phyloP scores from a whole-genome alignment of 2,113 vertebrate genomes.

The Dasyornis broadbenti region DNA sequence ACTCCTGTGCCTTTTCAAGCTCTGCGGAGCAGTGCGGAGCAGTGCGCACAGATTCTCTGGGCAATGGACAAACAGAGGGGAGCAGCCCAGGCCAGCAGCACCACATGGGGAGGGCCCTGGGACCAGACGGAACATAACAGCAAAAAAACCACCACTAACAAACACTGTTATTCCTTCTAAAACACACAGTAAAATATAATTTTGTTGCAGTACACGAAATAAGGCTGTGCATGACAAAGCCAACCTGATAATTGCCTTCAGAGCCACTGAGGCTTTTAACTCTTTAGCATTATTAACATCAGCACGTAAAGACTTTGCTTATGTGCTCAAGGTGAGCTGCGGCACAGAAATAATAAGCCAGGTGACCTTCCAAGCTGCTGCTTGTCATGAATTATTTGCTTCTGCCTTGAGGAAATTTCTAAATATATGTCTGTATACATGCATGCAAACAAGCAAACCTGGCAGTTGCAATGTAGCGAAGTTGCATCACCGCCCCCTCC shows the following conservation, averaged over 20 bases:
- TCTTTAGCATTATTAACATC: not conserved
- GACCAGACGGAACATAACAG: fast-evolving
- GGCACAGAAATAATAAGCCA: not conserved
- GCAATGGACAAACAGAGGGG: too few species aligned
- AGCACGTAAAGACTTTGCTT: not conserved
- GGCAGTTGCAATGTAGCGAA: fast-evolving
- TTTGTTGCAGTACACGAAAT: not conserved
- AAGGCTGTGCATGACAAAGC: not conserved
- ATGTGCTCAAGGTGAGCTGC: not conserved
- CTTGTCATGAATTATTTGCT: not conserved
- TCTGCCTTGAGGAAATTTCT: slow-evolving; percentile 3
- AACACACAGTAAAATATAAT: not conserved
- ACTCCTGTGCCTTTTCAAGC: fast-evolving
- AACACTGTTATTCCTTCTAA: not conserved
- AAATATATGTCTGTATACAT: not conserved
- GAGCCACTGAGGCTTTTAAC: not conserved
- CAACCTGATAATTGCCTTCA: not conserved
- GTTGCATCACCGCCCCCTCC: not conserved
- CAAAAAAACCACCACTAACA: not conserved
- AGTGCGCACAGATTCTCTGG: too few species aligned
- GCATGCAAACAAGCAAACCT: not conserved
- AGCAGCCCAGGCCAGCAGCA: not conserved
- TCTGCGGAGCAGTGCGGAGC: fast-evolving
- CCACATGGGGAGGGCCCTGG: fast-evolving
- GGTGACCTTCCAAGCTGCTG: slow-evolving; percentile 37